phyloP scores from a whole-genome alignment of 1,140 invertebrate genomes.

The Lordiphosa mommai region DNA sequence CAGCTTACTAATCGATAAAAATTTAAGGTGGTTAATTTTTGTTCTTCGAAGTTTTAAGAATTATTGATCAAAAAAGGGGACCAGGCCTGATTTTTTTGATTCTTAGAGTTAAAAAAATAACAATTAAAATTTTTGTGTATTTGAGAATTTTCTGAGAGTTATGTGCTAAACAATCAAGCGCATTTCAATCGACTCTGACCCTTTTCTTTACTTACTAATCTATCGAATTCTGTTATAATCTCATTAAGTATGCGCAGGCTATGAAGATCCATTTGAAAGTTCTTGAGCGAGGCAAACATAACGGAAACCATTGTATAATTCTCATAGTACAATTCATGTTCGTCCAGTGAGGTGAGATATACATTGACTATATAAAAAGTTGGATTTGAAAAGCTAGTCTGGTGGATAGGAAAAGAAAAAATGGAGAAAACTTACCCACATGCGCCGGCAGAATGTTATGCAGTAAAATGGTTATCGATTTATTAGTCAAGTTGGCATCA shows the following conservation, averaged over 20 bases:
- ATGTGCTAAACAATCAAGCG: too few relatives aligned
- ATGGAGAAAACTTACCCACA: slow-evolving; percentile 84
- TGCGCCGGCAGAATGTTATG: slow-evolving; percentile 92
- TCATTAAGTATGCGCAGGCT: slow-evolving; percentile 90
- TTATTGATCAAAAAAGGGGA: too few relatives aligned
- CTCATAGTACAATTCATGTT: slow-evolving; percentile 90
- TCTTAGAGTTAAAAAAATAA: too few relatives aligned
- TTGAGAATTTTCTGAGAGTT: too few relatives aligned
- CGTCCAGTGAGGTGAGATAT: slow-evolving; percentile 85
- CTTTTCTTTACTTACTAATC: slow-evolving; percentile 56
- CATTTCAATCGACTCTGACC: too few relatives aligned
- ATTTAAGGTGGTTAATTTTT: too few relatives aligned
- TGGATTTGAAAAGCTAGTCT: slow-evolving; percentile 3
- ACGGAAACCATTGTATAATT: slow-evolving; percentile 90
- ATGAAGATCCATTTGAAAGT: slow-evolving; percentile 84
- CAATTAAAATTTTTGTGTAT: too few relatives aligned
- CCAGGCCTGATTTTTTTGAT: too few relatives aligned
- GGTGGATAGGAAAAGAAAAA: neutral
- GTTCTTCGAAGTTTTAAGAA: too few relatives aligned
- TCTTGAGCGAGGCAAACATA: slow-evolving; percentile 94
- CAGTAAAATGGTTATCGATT: slow-evolving; percentile 89
- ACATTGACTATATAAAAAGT: slow-evolving; percentile 83
- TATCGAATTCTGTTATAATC: slow-evolving; percentile 94
- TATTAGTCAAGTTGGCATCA: slow-evolving; percentile 86
- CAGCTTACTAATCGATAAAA: too few relatives aligned